phyloP scores from a whole-genome alignment of 1,140 invertebrate species.

The Vanessa tameamea region DNA sequence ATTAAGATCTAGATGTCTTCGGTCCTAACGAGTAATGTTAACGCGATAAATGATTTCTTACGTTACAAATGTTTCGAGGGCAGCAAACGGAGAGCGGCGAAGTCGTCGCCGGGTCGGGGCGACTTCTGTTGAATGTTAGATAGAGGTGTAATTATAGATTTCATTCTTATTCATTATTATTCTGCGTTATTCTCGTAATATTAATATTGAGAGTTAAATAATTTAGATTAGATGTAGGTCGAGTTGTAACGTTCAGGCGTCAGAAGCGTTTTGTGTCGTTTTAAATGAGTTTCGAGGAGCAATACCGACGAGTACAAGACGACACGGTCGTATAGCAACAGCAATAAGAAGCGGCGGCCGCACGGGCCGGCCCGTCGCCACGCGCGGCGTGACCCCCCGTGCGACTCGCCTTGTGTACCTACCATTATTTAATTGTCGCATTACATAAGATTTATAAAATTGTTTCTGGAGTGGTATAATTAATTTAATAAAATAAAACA shows the following conservation, averaged over 20 bases:
- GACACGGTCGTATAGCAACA: background rate
- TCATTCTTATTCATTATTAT: conserved; percentile 6
- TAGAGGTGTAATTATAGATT: background rate
- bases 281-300: conserved; percentile 44
- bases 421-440: conserved; percentile 64
- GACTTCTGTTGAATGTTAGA: background rate
- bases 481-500: conserved; percentile 69
- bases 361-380: no score
- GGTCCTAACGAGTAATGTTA: background rate
- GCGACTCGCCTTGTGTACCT: conserved; percentile 16
- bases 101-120: background rate
- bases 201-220: conserved; percentile 6
- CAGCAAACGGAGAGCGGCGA: background rate
- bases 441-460: conserved; percentile 65
- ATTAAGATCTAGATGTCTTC: conserved; percentile 1
- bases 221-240: conserved; percentile 10
- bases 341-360: background rate
- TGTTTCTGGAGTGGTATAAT: conserved; percentile 73
- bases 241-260: background rate
- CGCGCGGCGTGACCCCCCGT: background rate
- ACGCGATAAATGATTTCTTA: background rate
- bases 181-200: conserved; percentile 7
- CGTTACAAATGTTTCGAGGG: background rate
- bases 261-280: background rate
- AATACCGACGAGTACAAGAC: conserved; percentile 54